Evolutionary conservation across 2,797 vertebrate species (phyloP).

Genomic region (Helicolenus hilgendorfi): DNA sequence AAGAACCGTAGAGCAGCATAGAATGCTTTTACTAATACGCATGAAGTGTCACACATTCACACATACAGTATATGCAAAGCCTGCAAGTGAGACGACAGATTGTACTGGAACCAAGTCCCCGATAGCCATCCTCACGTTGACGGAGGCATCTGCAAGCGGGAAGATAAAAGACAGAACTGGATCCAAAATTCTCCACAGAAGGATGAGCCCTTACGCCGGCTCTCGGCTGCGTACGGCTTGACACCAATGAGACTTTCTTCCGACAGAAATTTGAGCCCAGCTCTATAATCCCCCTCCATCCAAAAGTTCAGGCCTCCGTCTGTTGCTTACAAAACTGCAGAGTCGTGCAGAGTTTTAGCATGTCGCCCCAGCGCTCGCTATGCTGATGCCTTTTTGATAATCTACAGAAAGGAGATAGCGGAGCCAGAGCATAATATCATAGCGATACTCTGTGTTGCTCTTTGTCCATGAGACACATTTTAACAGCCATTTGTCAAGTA

Average conservation of each 20-base stretch:
- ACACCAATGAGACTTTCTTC: slow-evolving; percentile 73
- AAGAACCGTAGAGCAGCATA: neutral
- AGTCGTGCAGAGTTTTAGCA: slow-evolving; percentile 37
- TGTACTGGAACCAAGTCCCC: slow-evolving; percentile 51
- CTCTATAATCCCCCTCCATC: slow-evolving; percentile 76
- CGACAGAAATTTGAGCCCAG: slow-evolving; percentile 68
- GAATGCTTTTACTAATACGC: neutral
- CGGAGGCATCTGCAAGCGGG: slow-evolving; percentile 77
- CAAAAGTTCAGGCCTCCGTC: slow-evolving; percentile 63
- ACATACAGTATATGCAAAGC: slow-evolving; percentile 41
- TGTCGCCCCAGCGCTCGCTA: neutral
- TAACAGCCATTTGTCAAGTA: neutral
- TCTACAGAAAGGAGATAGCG: slow-evolving; percentile 25
- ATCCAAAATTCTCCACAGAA: slow-evolving; percentile 80
- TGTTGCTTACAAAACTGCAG: slow-evolving; percentile 44
- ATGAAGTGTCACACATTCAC: slow-evolving; percentile 26
- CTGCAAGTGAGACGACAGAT: slow-evolving; percentile 46
- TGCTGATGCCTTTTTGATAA: slow-evolving; percentile 62
- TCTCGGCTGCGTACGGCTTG: slow-evolving; percentile 64
- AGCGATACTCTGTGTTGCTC: neutral
- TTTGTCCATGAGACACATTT: neutral
- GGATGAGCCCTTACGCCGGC: slow-evolving; percentile 72
- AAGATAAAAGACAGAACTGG: slow-evolving; percentile 81
- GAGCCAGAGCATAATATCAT: neutral
- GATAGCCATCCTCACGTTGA: slow-evolving; percentile 74